These are phyloP conservation scores for Plemyria rubiginata DNA, from an alignment of 2,888 invertebrate genomes.

Conservation along the genomic window DNA sequence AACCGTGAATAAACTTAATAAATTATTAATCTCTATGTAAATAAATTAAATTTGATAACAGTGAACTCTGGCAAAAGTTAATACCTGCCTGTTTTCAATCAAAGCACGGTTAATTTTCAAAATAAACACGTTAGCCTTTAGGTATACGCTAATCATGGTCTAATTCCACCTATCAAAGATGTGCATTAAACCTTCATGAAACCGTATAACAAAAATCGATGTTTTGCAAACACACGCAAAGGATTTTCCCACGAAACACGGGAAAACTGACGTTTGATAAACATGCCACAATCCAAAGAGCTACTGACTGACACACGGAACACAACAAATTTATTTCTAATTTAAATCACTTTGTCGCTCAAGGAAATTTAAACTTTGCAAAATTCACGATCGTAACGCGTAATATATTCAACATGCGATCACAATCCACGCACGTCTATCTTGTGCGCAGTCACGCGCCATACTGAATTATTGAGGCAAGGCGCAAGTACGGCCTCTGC, in stretches of 20 bases:
- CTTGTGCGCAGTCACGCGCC: constrained; percentile 70
- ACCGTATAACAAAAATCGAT: constrained; percentile 39
- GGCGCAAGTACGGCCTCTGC: constrained; percentile 59
- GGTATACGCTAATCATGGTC: not conserved
- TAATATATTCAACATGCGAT: constrained; percentile 43
- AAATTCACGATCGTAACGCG: constrained; percentile 58
- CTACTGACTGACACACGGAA: constrained; percentile 47
- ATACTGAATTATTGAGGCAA: constrained; percentile 74
- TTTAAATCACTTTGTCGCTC: constrained; percentile 45
- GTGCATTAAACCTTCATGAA: constrained; percentile 9
- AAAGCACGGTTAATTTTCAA: not conserved
- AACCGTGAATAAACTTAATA: no score
- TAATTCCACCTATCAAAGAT: not conserved
- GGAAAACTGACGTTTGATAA: constrained; percentile 54
- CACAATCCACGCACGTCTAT: constrained; percentile 55
- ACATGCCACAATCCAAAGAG: constrained; percentile 55
- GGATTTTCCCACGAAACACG: constrained; percentile 47
- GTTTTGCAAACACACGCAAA: constrained; percentile 58
- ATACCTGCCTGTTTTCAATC: not conserved
- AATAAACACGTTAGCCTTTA: not conserved
- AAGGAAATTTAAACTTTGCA: constrained; percentile 50
- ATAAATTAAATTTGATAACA: no score
- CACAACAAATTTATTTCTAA: constrained; percentile 43
- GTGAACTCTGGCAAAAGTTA: no score
- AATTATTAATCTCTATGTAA: no score